Percentiles rank a stretch among this genome's conserved stretches.
These are phyloP conservation scores for Leptopilina boulardi DNA, from an alignment of 1,140 invertebrate species.

Conservation along the genomic window DNA sequence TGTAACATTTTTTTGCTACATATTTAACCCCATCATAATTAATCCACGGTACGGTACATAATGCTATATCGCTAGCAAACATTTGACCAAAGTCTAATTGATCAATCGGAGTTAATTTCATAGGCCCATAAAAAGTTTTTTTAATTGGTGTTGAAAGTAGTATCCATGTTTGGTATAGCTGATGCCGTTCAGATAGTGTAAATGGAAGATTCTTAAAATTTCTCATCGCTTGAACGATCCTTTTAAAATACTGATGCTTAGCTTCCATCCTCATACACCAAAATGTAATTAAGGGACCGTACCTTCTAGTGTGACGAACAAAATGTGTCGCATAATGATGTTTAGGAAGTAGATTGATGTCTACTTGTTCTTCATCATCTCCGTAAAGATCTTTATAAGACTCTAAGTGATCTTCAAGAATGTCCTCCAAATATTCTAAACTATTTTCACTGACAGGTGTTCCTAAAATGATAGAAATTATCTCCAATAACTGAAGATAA, in stretches of 20 bases:
- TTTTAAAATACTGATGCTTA: background rate
- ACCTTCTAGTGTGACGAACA: background rate
- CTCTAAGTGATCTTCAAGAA: background rate
- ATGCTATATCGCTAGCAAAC: background rate
- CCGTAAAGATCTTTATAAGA: background rate
- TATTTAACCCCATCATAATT: background rate
- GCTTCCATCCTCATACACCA: background rate
- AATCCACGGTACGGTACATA: background rate
- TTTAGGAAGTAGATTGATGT: background rate
- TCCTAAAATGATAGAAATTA: background rate
- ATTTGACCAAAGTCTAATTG: background rate
- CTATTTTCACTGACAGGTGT: background rate
- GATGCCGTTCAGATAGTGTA: background rate
- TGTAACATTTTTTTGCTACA: background rate
- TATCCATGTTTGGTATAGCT: background rate
- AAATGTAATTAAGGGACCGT: background rate
- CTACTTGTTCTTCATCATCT: background rate
- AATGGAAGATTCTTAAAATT: background rate
- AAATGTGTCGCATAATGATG: background rate
- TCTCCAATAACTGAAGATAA: background rate
- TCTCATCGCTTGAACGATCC: background rate
- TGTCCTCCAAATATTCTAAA: background rate
- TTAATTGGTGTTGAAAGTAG: background rate
- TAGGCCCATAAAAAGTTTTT: too few species aligned
- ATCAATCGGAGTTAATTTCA: too few species aligned